phyloP scores from a whole-genome alignment of 2,113 vertebrate species.

The Meles meles region DNA sequence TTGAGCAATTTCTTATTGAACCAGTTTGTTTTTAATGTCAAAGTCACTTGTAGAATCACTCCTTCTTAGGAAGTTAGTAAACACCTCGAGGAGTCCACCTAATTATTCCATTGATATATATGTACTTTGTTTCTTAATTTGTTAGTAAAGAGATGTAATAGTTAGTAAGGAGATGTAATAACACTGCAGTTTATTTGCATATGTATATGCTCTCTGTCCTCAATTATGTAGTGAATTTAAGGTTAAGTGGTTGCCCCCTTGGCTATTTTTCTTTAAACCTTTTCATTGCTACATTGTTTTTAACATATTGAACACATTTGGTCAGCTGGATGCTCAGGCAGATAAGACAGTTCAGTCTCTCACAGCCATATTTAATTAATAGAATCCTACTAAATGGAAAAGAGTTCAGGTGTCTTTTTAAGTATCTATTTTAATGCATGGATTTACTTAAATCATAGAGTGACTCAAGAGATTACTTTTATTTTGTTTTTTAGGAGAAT shows the following conservation, averaged over 20 bases:
- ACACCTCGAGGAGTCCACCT: conserved; percentile 14
- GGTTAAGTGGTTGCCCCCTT: background rate
- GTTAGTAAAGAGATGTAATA: background rate
- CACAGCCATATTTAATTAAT: background rate
- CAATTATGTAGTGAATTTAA: background rate
- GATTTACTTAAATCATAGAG: background rate
- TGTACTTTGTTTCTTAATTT: background rate
- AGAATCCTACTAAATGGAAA: background rate
- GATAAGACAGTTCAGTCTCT: background rate
- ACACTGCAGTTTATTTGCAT: background rate
- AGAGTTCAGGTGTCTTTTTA: background rate
- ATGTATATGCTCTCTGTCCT: background rate
- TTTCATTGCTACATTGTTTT: background rate
- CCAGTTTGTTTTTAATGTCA: conserved; percentile 51
- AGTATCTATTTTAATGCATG: background rate
- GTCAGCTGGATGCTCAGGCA: background rate
- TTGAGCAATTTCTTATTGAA: conserved; percentile 58
- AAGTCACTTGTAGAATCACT: conserved; percentile 65
- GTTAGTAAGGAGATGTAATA: background rate
- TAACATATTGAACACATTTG: background rate
- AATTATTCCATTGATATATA: conserved; percentile 18
- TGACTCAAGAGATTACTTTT: background rate
- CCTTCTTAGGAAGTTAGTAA: conserved; percentile 37
- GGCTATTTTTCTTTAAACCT: background rate
- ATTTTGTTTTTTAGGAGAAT: background rate